These are phyloP conservation scores for Podargus strigoides DNA, from an alignment of 2,797 vertebrate species.

Conservation along the genomic window DNA sequence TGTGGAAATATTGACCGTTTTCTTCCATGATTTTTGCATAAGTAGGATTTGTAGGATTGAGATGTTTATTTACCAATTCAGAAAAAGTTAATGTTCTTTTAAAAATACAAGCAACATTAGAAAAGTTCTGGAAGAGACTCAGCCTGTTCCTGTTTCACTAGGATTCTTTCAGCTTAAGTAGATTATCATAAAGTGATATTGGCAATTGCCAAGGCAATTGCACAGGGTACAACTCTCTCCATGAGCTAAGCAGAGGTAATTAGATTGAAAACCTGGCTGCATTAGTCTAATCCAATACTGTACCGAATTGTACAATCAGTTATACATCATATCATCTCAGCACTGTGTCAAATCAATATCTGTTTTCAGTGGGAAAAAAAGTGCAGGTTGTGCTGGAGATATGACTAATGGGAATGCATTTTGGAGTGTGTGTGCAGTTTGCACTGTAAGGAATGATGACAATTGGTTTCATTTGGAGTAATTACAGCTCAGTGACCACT, in stretches of 20 bases:
- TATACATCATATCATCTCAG: slow-evolving; percentile 28
- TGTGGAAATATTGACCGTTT: background rate
- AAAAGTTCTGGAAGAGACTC: slow-evolving; percentile 18
- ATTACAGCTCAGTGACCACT: background rate
- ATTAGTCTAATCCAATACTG: slow-evolving; percentile 57
- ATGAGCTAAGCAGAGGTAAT: slow-evolving; percentile 35
- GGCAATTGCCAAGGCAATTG: slow-evolving; percentile 26
- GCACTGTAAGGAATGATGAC: background rate
- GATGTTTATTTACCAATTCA: background rate
- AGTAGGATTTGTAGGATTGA: background rate
- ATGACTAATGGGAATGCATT: slow-evolving; percentile 13
- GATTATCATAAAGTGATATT: slow-evolving; percentile 35
- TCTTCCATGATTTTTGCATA: background rate
- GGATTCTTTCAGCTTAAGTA: slow-evolving; percentile 28
- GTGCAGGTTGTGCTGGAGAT: background rate
- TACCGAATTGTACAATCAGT: slow-evolving; percentile 22
- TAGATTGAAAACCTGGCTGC: slow-evolving; percentile 44
- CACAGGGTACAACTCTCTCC: slow-evolving; percentile 6
- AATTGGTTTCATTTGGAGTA: slow-evolving; percentile 32
- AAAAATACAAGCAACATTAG: background rate
- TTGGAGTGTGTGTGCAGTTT: background rate
- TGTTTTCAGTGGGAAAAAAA: slow-evolving; percentile 29
- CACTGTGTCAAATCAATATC: slow-evolving; percentile 53
- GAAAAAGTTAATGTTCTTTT: background rate
- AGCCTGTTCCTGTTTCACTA: background rate